Percentiles rank a stretch among this genome's conserved stretches.
Evolutionary conservation across 2,797 vertebrate species (phyloP).

Genomic region (Parauchenoglanis punctatus): DNA sequence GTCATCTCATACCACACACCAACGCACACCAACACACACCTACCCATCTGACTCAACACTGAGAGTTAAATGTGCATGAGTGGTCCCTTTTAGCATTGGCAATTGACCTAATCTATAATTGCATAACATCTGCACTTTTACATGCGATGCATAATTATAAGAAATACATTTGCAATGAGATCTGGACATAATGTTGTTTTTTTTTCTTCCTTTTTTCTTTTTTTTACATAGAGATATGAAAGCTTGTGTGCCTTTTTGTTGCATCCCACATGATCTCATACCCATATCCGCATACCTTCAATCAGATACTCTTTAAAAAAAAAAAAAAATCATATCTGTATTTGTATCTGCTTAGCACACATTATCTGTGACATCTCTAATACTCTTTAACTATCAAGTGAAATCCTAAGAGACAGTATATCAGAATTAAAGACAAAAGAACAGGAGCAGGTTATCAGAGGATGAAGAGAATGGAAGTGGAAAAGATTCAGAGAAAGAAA

Average conservation of each 20-base stretch:
- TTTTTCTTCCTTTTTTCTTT: background rate
- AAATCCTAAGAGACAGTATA: background rate
- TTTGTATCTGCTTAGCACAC: background rate
- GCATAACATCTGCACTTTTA: slow-evolving; percentile 14
- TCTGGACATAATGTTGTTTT: no score
- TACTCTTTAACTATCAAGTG: background rate
- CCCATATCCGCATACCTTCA: background rate
- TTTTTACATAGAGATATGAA: background rate
- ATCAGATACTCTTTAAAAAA: background rate
- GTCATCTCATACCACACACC: background rate
- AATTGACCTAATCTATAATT: slow-evolving; percentile 31
- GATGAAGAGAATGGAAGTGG: background rate
- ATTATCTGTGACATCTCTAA: background rate
- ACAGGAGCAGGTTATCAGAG: background rate
- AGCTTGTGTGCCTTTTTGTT: background rate
- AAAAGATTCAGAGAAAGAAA: background rate
- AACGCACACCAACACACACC: slow-evolving; percentile 4
- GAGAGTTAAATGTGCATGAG: background rate
- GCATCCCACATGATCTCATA: background rate
- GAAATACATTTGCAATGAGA: background rate
- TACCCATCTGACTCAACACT: slow-evolving; percentile 3
- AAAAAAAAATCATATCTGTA: background rate
- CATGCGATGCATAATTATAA: background rate
- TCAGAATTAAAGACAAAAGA: background rate
- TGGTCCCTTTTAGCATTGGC: slow-evolving; percentile 5